Evolutionary conservation across 2,888 invertebrate species (phyloP).

Genomic region (Iphiclides podalirius): DNA sequence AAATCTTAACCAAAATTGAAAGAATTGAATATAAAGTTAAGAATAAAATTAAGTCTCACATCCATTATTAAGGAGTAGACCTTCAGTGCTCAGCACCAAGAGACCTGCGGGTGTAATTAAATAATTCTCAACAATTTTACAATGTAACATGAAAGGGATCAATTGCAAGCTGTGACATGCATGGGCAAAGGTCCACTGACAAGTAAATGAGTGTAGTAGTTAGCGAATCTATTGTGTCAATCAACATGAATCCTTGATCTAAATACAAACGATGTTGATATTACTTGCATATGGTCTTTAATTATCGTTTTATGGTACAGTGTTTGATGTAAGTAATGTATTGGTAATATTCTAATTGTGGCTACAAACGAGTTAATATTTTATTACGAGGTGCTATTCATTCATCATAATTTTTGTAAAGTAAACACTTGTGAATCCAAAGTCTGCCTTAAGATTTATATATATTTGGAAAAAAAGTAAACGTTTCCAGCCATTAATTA

Average conservation of each 20-base stretch:
- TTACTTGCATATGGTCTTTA: constrained; percentile 10
- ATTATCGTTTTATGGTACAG: constrained; percentile 7
- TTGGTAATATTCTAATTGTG: neutral
- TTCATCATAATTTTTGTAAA: no score
- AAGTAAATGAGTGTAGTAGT: constrained; percentile 22
- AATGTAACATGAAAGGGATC: constrained; percentile 2
- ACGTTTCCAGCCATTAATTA: no score
- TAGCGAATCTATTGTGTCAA: constrained; percentile 36
- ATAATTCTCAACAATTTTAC: constrained; percentile 4
- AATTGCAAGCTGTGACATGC: constrained; percentile 2
- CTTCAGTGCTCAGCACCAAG: neutral
- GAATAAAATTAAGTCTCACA: no score
- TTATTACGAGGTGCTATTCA: no score
- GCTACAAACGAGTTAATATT: no score
- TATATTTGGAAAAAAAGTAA: no score
- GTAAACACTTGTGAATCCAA: no score
- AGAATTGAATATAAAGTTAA: no score
- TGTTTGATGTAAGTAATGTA: neutral
- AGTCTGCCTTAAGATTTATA: no score
- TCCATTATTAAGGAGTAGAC: no score
- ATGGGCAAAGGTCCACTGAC: constrained; percentile 11
- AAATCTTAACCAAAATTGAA: no score
- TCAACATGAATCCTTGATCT: constrained; percentile 36
- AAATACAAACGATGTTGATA: constrained; percentile 27
- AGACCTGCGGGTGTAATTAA: constrained; percentile 4